A percentile compares a stretch with the other conserved stretches of the same genome.
Conservation (phyloP, 2,888 invertebrate species). For the Silvanus unidentatus region DNA sequence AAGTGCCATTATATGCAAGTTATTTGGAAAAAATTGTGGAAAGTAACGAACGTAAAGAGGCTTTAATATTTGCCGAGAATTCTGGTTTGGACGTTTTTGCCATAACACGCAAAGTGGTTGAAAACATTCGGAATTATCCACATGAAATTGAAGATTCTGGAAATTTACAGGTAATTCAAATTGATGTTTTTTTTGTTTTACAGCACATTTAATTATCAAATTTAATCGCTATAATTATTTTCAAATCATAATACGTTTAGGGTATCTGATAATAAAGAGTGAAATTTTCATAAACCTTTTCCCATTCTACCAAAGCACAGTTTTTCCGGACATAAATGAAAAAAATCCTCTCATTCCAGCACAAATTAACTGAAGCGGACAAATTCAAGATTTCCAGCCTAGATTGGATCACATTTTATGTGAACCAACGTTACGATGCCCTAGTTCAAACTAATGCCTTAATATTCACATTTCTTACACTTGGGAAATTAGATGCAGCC, state of each 20-base stretch:
- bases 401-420: constrained; percentile 81
- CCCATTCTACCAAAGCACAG: no score
- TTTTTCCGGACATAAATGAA: no score
- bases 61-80: constrained; percentile 64
- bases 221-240: no score
- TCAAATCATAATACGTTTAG: no score
- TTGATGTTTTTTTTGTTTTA: not conserved
- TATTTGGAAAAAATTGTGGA: constrained; percentile 63
- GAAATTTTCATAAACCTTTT: not conserved
- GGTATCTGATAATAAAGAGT: no score
- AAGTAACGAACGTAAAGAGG: constrained; percentile 58
- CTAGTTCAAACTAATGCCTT: constrained; percentile 84
- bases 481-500: constrained; percentile 78
- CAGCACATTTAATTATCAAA: not conserved
- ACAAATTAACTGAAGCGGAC: constrained; percentile 59
- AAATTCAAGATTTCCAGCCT: constrained; percentile 68
- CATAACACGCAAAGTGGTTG: constrained; percentile 80
- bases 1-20: constrained; percentile 59
- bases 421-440: constrained; percentile 72
- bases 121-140: constrained; percentile 57
- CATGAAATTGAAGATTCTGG: constrained; percentile 32
- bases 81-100: constrained; percentile 77
- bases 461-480: constrained; percentile 75
- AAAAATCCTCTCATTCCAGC: constrained; percentile 25
- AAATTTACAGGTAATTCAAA: constrained; percentile 37